Evolutionary conservation across 2,113 vertebrate species (phyloP), one percentile per base, ranked within the genome.

Genomic region (Corythornis madagascariensis): DNA sequence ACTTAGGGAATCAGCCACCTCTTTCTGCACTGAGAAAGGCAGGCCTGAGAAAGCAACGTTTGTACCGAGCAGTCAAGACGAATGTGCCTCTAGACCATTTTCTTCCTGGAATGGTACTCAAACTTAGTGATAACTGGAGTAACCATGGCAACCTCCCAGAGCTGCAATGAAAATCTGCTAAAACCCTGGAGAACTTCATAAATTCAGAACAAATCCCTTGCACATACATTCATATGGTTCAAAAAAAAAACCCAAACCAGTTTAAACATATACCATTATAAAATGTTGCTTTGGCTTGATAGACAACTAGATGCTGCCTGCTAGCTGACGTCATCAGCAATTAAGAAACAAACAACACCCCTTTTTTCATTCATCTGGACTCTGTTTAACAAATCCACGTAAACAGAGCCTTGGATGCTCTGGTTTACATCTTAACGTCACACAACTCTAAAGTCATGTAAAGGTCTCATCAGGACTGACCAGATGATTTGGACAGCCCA

Each of bases 201-300:
- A n/a, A 86, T 87, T 63, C 50, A 79, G 56, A 40, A 64, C 31
- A 83, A 59, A 26, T 84, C 48, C 80, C 91, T 83, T 84, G 86
- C 70, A 83, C 66, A 52, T 66, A 4, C 83, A 95, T 94, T 86
- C 80, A 92, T 86, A 81, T 2, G 45, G 38, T 78, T 94, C 64
- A 70, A 57, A 79, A 87, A 95, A 89, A 93, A 42, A 70, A 7
- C 7, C 38, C 38, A 10, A 38, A 38, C 38, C 50, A 73, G 74
- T 65, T 47, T 57, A 82, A 79, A 84, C 45, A 24, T 9, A 61
- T 9, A 69, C 0, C 2, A 16, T 16, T 21, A 16, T 29, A 60
- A 83, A 11, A 52, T 70, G 64, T 83, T 0, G 0, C 86, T 94
- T 82, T 92, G 84, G 55, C 78, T 92, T 86, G 47, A 50, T 3